These are phyloP conservation scores for Bagarius yarrelli DNA, from an alignment of 2,113 vertebrate species.

Conservation along the genomic window DNA sequence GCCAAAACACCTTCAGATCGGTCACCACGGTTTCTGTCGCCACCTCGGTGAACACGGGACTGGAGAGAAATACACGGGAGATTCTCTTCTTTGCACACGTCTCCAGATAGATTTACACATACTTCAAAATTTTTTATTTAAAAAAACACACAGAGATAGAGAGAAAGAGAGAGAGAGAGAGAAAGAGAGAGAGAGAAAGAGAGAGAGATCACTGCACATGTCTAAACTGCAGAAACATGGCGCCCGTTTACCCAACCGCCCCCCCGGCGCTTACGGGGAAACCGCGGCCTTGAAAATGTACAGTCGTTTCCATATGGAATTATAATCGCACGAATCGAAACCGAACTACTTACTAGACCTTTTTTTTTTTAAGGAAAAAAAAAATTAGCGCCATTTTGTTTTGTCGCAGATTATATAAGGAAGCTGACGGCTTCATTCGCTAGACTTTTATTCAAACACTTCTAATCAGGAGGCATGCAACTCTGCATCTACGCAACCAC, in stretches of 20 bases:
- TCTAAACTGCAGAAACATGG: constrained; percentile 14
- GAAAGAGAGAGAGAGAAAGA: not conserved
- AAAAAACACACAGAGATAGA: not conserved
- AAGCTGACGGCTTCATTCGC: constrained; percentile 35
- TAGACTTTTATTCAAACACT: not conserved
- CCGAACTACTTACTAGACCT: constrained; percentile 63
- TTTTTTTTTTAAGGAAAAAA: constrained; percentile 49
- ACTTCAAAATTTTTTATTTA: not conserved
- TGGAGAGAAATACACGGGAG: not conserved
- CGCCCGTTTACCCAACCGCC: not conserved
- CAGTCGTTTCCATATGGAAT: not conserved
- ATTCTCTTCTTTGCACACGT: not conserved
- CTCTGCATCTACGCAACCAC: constrained; percentile 13
- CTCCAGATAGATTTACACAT: constrained; percentile 9
- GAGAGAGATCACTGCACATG: constrained; percentile 1
- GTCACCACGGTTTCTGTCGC: constrained; percentile 30
- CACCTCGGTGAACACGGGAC: constrained; percentile 14
- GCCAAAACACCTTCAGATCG: not conserved
- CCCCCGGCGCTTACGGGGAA: not conserved
- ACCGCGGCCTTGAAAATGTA: constrained; percentile 9
- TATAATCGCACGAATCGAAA: not conserved
- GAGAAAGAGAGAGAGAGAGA: not conserved
- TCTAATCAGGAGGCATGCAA: constrained; percentile 28
- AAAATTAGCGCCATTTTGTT: constrained; percentile 57
- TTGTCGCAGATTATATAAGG: not conserved